Conservation (phyloP, 2,888 invertebrate genomes). For the Mystacides longicornis region DNA sequence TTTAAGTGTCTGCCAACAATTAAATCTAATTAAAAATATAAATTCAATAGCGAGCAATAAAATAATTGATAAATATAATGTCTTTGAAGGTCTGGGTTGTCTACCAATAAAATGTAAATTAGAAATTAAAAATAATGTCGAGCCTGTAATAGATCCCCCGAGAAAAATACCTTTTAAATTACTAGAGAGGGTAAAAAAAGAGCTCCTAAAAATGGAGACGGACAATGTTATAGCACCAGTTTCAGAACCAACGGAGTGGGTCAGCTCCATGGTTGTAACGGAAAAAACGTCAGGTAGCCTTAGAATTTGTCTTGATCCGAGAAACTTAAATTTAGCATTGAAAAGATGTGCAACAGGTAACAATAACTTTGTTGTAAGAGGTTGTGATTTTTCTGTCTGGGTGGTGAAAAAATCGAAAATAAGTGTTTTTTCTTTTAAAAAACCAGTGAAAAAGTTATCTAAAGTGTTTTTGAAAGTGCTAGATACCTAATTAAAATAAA, state of each 20-base stretch:
- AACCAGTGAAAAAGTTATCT: no score
- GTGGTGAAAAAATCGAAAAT: no score
- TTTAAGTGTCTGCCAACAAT: background rate
- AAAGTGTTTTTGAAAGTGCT: no score
- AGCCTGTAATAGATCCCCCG: background rate
- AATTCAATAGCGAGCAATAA: background rate
- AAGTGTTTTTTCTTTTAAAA: no score
- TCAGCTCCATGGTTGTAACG: background rate
- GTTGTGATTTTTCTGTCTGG: no score
- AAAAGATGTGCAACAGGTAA: no score
- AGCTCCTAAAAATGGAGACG: background rate
- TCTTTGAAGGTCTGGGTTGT: background rate
- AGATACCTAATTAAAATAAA: no score
- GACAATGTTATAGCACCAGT: background rate
- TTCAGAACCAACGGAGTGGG: background rate
- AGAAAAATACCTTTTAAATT: background rate
- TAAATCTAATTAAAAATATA: background rate
- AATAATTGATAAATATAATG: background rate
- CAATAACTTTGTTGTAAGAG: no score
- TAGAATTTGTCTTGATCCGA: no score
- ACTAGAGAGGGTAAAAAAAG: background rate
- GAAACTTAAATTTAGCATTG: no score
- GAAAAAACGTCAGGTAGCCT: background rate
- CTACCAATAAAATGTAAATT: background rate
- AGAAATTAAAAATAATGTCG: background rate